A percentile compares a stretch with the other conserved stretches of the same genome.
Evolutionary conservation across 2,113 vertebrate species (phyloP).

Genomic region (Micromys minutus): DNA sequence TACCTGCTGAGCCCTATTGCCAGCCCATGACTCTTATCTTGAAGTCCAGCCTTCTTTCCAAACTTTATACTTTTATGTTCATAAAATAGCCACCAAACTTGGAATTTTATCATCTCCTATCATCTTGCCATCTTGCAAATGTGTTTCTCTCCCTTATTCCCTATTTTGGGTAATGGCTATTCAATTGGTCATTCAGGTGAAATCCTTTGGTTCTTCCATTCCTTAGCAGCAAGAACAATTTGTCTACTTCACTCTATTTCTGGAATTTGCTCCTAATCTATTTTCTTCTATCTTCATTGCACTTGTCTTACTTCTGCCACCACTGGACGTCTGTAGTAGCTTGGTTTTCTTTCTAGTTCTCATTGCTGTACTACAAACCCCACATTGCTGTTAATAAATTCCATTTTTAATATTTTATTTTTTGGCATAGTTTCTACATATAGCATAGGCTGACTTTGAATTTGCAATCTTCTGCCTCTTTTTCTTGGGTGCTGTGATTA

Average conservation of each 20-base stretch:
- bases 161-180: neutral
- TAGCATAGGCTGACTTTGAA: neutral
- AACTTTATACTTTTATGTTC: neutral
- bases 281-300: neutral
- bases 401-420: neutral
- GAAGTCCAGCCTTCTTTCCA: neutral
- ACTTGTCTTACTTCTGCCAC: neutral
- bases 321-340: neutral
- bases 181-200: neutral
- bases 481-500: neutral
- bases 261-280: neutral
- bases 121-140: neutral
- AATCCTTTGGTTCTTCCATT: neutral
- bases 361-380: neutral
- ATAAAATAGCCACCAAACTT: neutral
- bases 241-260: slow-evolving; percentile 13
- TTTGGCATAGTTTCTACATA: neutral
- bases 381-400: neutral
- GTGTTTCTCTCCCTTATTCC: neutral
- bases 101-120: neutral
- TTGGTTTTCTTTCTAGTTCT: neutral
- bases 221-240: neutral
- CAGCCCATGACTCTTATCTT: neutral
- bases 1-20: neutral
- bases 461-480: neutral